Evolutionary conservation across 2,888 invertebrate species (phyloP), one percentile per base, ranked within the genome.

Genomic region (Ashinkailepas kermadecensis): DNA sequence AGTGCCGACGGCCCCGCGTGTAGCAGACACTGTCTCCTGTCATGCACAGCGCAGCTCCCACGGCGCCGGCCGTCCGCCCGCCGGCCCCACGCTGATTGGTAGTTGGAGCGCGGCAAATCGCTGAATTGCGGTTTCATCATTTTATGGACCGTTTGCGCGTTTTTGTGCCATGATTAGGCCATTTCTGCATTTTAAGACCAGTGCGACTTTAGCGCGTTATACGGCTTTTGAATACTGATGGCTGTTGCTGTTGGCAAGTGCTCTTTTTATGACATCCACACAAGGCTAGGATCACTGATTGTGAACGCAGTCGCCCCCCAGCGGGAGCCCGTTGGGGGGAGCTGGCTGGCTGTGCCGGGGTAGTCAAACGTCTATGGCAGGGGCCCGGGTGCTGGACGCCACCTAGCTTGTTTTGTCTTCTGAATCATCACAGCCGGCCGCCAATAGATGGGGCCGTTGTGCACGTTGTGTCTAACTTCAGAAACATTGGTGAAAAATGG

Each of bases 151-250:
- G 15, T 18, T 74, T 23, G 15, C 74, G 65, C 39, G 39, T 74
- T 54, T 74, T 74, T 74, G 79, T 81, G 64, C 79, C 79, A 79
- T 81, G 57, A 67, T 39, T n/a, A 79, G 58, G 7, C n/a, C 58
- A 23, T 78, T 57, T 57, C 18, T 56, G 64, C 67, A 78, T 64
- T 56, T 78, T 13, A 80, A 13, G 79, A 62, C 57, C 64, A 57
- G 15, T 67, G 54, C 18, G 57, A 70, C 59, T 39, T 81, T 18
- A 64, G 39, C n/a, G 21, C 54, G 11, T 25, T 81, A 81, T n/a
- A 62, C 58, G 18, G 54, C n/a, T 21, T 15, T 11, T 70, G 54
- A 81, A 56, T 65, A 21, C 65, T 64, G 54, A 56, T 65, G 11
- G 11, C 21, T n/a, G 23, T 65, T 57, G 64, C 1, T 21, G 54